Conservation (phyloP, 2,888 invertebrate species). For the Cyaniris semiargus region DNA sequence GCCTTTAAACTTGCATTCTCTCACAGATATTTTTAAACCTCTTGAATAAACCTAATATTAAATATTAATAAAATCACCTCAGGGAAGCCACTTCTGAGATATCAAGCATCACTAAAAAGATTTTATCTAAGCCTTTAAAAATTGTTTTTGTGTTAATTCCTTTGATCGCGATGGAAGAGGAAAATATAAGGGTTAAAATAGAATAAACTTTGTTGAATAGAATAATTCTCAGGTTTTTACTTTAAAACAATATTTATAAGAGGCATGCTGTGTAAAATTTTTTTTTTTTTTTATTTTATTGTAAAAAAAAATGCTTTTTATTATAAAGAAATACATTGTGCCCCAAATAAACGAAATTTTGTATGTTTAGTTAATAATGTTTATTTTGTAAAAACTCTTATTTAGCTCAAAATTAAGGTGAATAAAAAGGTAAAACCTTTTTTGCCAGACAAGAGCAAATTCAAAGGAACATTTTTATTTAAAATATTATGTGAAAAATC, state of each 20-base stretch:
- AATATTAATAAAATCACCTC: background rate
- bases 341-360: no score
- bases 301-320: no score
- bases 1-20: background rate
- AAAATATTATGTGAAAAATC: constrained; percentile 22
- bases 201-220: background rate
- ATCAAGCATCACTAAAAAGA: constrained; percentile 7
- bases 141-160: constrained; percentile 7
- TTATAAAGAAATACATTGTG: no score
- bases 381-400: background rate
- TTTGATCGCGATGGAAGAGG: background rate
- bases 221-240: background rate
- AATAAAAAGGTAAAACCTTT: background rate
- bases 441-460: background rate
- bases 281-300: background rate
- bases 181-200: constrained; percentile 2
- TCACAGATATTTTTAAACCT: background rate
- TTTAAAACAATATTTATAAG: background rate
- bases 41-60: background rate
- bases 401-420: background rate
- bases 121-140: constrained; percentile 6
- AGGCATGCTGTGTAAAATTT: background rate
- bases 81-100: constrained; percentile 10
- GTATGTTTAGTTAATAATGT: no score
- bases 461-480: constrained; percentile 6